Percentiles rank a stretch among this genome's conserved stretches.
These are phyloP conservation scores for Rallus limicola DNA, from an alignment of 2,113 vertebrate genomes.

Conservation along the genomic window DNA sequence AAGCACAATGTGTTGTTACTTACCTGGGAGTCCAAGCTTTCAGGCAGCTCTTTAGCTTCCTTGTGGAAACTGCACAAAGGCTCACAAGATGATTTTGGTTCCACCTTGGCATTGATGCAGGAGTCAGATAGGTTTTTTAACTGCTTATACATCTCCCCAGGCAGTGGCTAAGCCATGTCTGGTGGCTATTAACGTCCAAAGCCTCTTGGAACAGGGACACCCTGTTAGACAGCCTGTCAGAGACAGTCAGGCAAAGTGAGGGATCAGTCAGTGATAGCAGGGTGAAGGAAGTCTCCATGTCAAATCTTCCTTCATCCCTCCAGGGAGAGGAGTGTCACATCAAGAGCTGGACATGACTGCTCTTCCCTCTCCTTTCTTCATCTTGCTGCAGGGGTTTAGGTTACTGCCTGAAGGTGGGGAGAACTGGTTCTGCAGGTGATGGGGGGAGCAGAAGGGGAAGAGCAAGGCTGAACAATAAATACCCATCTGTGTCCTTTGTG, in stretches of 20 bases:
- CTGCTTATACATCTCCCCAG: neutral
- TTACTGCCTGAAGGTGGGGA: neutral
- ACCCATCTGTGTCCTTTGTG: neutral
- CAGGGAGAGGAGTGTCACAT: constrained; percentile 7
- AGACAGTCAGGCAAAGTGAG: neutral
- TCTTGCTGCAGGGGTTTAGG: neutral
- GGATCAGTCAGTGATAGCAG: neutral
- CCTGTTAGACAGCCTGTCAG: neutral
- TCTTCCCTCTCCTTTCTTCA: neutral
- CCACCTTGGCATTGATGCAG: neutral
- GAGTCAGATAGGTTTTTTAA: neutral
- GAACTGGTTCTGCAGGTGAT: constrained; percentile 42
- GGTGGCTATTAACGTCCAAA: neutral
- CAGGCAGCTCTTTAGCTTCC: neutral
- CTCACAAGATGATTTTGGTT: neutral
- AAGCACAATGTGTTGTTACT: neutral
- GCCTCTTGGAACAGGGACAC: neutral
- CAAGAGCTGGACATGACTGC: neutral
- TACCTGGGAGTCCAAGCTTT: neutral
- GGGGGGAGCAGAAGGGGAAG: neutral
- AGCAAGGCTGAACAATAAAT: neutral
- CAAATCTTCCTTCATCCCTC: neutral
- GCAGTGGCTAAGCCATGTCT: neutral
- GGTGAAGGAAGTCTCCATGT: constrained; percentile 18
- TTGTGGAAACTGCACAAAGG: neutral